Evolutionary conservation across 2,797 vertebrate genomes (phyloP).

Genomic region (Monodelphis domestica): DNA sequence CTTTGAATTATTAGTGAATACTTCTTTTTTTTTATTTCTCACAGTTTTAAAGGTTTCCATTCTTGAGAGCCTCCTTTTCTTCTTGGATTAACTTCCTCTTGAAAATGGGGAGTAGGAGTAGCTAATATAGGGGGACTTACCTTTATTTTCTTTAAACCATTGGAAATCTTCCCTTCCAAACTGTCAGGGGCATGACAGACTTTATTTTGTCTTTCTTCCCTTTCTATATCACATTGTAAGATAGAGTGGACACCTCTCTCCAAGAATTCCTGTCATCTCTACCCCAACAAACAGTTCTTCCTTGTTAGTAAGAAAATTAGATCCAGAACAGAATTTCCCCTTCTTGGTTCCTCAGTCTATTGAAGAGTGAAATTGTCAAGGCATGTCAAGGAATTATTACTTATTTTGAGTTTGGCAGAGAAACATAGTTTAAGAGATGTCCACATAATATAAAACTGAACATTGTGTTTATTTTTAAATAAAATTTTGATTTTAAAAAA

Average conservation of each 20-base stretch:
- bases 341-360: background rate
- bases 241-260: background rate
- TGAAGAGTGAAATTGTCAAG: background rate
- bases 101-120: background rate
- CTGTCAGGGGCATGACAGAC: background rate
- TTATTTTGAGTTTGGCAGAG: background rate
- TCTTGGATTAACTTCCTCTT: background rate
- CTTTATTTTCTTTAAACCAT: background rate
- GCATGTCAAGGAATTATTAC: background rate
- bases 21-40: background rate
- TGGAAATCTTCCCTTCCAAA: background rate
- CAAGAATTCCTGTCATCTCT: background rate
- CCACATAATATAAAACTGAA: background rate
- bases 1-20: background rate
- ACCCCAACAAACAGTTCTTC: background rate
- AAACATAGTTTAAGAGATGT: background rate
- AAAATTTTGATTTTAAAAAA: background rate
- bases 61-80: background rate
- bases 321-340: background rate
- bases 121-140: background rate
- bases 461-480: background rate
- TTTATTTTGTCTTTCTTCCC: background rate
- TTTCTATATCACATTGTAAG: background rate
- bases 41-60: background rate
- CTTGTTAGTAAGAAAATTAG: background rate